Percentiles rank a stretch among this genome's conserved stretches.
Evolutionary conservation across 2,113 vertebrate genomes (phyloP).

Genomic region (Eira barbara): DNA sequence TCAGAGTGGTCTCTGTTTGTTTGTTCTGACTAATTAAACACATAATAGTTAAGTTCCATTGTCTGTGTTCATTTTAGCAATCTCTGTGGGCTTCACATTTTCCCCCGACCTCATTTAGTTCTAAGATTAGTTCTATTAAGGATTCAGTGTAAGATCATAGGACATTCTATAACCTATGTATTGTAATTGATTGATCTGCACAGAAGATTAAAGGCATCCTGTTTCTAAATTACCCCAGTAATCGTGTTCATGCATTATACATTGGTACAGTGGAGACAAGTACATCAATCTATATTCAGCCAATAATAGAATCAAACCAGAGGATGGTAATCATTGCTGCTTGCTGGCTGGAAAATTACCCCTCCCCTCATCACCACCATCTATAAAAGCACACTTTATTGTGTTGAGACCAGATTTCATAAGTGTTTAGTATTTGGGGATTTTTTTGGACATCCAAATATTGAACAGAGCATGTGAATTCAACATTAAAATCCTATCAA

Average conservation of each 20-base stretch:
- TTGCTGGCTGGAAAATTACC: slow-evolving; percentile 25
- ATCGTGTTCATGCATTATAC: slow-evolving; percentile 71
- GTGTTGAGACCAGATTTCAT: not conserved
- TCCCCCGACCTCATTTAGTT: slow-evolving; percentile 57
- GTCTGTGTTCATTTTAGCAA: slow-evolving; percentile 8
- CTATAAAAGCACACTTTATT: not conserved
- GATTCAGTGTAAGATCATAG: slow-evolving; percentile 41
- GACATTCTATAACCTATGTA: slow-evolving; percentile 59
- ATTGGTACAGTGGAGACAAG: slow-evolving; percentile 67
- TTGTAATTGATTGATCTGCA: slow-evolving; percentile 64
- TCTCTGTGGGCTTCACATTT: slow-evolving; percentile 32
- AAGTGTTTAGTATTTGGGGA: not conserved
- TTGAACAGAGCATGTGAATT: not conserved
- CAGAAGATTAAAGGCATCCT: slow-evolving; percentile 71
- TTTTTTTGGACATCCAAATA: not conserved
- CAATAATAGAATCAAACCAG: slow-evolving; percentile 62
- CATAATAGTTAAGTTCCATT: not conserved
- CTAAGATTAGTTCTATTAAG: slow-evolving; percentile 58
- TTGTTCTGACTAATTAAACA: slow-evolving; percentile 26
- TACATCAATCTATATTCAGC: slow-evolving; percentile 63
- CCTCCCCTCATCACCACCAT: not conserved
- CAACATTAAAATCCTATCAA: not conserved
- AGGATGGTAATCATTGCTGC: slow-evolving; percentile 12
- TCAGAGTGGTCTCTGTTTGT: slow-evolving; percentile 23
- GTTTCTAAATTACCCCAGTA: slow-evolving; percentile 70